Conservation (phyloP, 1,140 invertebrate genomes). For the Sitophilus oryzae region DNA sequence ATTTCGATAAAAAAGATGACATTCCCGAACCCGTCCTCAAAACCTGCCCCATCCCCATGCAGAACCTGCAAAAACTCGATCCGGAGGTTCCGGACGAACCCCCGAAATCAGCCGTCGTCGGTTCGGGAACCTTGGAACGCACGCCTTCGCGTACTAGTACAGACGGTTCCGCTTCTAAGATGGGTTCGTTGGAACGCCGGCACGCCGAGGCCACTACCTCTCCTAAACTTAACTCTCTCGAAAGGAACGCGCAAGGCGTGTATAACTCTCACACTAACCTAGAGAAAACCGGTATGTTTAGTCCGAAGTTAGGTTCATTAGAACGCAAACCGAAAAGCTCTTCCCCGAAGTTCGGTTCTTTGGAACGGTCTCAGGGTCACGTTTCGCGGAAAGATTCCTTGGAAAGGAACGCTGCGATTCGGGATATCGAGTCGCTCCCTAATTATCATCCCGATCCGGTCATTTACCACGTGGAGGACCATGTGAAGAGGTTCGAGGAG, state of each 20-base stretch:
- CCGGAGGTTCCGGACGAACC: conserved; percentile 47
- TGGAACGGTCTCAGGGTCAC: conserved; percentile 29
- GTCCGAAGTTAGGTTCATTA: conserved; percentile 40
- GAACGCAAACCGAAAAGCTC: conserved; percentile 30
- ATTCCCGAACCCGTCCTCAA: conserved; percentile 48
- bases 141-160: conserved; percentile 44
- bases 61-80: conserved; percentile 51
- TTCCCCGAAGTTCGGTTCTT: conserved; percentile 34
- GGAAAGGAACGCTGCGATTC: conserved; percentile 30
- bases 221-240: conserved; percentile 26
- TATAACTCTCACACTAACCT: too few species aligned
- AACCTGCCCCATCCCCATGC: conserved; percentile 51
- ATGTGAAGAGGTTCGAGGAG: conserved; percentile 46
- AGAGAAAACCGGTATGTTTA: conserved; percentile 41
- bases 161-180: conserved; percentile 39
- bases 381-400: conserved; percentile 29
- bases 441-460: conserved; percentile 38
- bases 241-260: conserved; percentile 47
- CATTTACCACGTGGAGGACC: conserved; percentile 28
- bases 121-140: conserved; percentile 45
- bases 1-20: conserved; percentile 56
- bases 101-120: conserved; percentile 28
- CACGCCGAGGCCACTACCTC: background rate
- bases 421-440: conserved; percentile 31
- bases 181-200: conserved; percentile 49